Base-by-base conservation (phyloP, 2,888 invertebrate genomes). In the Acrobasis consociella region DNA sequence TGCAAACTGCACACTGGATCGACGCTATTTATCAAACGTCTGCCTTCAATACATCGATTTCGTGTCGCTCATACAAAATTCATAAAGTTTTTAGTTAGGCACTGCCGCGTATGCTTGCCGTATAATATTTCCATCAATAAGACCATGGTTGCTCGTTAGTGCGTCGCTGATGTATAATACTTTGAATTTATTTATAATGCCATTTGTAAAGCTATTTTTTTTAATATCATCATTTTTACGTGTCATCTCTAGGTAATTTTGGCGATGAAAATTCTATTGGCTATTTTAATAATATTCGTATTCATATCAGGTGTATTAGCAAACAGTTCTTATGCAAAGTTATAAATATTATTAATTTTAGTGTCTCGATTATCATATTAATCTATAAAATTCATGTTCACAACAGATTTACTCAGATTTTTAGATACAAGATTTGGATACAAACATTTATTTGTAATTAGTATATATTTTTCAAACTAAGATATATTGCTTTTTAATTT, bases 41-140 rank as follows among this genome's bases (percentile, higher is more conserved):
- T 69, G 71, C 70, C 68, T 69, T 63, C 72, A 56, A 67, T 68
- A 77, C 82, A 80, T 82, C 78, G 81, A 80, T 80, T 79, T 81
- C 69, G 76, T 80, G 78, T 79, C 71, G 68, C 72, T 76, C 78
- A 87, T 89, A 85, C 84, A 86, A 87, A 67, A 79, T 70, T 78
- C 80, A 86, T 77, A 49, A 68, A 68, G 64, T 80, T 80, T 81
- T 80, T 77, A 65, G 67, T 68, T 71, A 72, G 71, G 69, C 76
- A 69, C 71, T 77, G 72, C 76, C 76, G 70, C 67, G 75, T 75
- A 72, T 58, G 70, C 67, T 73, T 67, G 59, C 65, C 53, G 87
- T 80, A 87, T 88, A 87, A 87, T 84, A 80, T 80, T 79, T 75
- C 75, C 82, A 89, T 89, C 81, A 84, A 87, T 89, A 85, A 82